Evolutionary conservation across 2,888 invertebrate species (phyloP).

Genomic region (Plagodis dolabraria): DNA sequence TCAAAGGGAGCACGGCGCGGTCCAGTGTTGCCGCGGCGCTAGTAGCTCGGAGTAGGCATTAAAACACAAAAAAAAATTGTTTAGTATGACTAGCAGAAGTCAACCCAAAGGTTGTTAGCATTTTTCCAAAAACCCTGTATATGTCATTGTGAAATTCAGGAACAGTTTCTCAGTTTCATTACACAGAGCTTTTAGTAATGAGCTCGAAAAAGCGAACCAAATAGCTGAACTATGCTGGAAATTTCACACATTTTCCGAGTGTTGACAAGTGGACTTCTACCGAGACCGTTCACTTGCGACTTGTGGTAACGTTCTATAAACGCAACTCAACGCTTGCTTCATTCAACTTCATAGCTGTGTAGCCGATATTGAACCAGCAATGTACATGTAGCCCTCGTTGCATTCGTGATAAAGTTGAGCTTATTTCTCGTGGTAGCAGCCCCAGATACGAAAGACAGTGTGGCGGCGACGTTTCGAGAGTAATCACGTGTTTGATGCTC

Average conservation of each 20-base stretch:
- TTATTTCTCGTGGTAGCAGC: slow-evolving; percentile 38
- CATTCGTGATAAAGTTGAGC: slow-evolving; percentile 24
- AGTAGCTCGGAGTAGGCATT: no score
- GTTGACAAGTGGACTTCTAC: slow-evolving; percentile 58
- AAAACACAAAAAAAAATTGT: no score
- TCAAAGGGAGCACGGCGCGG: no score
- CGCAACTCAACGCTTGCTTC: slow-evolving; percentile 35
- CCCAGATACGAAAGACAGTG: slow-evolving; percentile 51
- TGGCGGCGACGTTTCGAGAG: slow-evolving; percentile 61
- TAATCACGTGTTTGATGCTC: slow-evolving; percentile 49
- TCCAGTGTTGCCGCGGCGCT: no score
- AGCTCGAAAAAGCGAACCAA: slow-evolving; percentile 65
- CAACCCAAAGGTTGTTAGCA: no score
- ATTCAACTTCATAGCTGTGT: background rate
- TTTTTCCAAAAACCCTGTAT: no score
- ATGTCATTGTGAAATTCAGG: slow-evolving; percentile 24
- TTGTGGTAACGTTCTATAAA: slow-evolving; percentile 23
- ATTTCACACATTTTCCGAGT: slow-evolving; percentile 60
- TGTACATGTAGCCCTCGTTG: slow-evolving; percentile 34
- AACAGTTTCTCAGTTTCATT: slow-evolving; percentile 35
- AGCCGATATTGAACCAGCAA: slow-evolving; percentile 30
- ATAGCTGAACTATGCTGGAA: slow-evolving; percentile 55
- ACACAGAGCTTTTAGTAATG: slow-evolving; percentile 50
- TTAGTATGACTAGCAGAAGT: no score
- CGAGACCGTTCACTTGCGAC: slow-evolving; percentile 25